Evolutionary conservation across 1,140 invertebrate species (phyloP).

Genomic region (Heliconius eleuchia): DNA sequence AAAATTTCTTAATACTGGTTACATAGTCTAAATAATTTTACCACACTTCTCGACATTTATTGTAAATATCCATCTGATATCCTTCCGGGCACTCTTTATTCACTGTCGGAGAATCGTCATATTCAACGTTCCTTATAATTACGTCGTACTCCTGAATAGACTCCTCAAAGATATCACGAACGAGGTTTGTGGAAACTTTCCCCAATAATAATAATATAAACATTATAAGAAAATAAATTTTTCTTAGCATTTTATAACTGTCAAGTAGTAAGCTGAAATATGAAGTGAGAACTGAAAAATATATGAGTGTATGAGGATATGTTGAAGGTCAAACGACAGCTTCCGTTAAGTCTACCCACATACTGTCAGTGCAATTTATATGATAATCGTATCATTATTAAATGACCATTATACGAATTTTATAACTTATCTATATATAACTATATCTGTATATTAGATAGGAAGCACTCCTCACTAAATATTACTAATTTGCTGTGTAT

Average conservation of each 20-base stretch:
- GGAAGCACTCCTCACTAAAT: no score
- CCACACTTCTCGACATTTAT: conserved; percentile 67
- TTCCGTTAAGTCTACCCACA: conserved; percentile 34
- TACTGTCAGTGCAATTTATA: conserved; percentile 9
- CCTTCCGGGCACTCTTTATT: conserved; percentile 49
- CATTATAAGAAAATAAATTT: conserved; percentile 30
- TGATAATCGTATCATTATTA: background rate
- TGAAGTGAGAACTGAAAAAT: conserved; percentile 10
- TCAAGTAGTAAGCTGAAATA: background rate
- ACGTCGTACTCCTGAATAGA: conserved; percentile 47
- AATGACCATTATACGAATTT: background rate
- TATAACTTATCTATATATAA: background rate
- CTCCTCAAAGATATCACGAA: conserved; percentile 37
- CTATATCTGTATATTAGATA: no score
- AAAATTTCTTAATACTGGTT: background rate
- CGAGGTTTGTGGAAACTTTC: conserved; percentile 31
- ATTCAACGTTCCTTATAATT: conserved; percentile 45
- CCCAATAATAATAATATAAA: conserved; percentile 26
- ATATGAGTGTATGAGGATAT: conserved; percentile 25
- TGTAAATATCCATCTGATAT: conserved; percentile 49
- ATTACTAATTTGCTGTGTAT: no score
- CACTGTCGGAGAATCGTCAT: conserved; percentile 54
- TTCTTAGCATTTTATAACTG: conserved; percentile 42
- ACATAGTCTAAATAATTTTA: conserved; percentile 21
- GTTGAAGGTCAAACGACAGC: conserved; percentile 35